phyloP scores from a whole-genome alignment of 1,140 invertebrate species.

The Euura lappo region DNA sequence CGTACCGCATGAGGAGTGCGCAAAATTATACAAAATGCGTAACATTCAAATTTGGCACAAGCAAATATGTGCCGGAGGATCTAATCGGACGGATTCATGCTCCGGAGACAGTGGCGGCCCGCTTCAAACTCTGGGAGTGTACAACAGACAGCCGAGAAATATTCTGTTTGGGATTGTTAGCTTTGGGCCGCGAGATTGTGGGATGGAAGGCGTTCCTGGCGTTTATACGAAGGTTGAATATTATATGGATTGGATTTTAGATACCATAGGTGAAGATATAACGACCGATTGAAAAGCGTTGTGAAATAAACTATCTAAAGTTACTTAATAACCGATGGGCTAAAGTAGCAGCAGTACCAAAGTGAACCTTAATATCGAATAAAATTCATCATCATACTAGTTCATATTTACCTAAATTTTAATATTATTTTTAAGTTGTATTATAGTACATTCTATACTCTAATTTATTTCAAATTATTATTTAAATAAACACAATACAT shows the following conservation, averaged over 20 bases:
- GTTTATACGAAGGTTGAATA: conserved; percentile 67
- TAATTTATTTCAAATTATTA: no score
- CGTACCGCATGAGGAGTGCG: conserved; percentile 51
- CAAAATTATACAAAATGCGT: conserved; percentile 43
- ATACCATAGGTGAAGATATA: conserved; percentile 19
- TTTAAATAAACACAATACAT: no score
- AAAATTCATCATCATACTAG: no score
- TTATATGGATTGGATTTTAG: conserved; percentile 64
- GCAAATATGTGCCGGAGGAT: conserved; percentile 65
- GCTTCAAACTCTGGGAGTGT: conserved; percentile 28
- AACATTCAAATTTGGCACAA: conserved; percentile 35
- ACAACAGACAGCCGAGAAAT: conserved; percentile 16
- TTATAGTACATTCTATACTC: no score
- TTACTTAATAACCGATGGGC: no score
- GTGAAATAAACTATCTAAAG: no score
- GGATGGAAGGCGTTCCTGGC: conserved; percentile 61
- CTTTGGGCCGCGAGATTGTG: conserved; percentile 66
- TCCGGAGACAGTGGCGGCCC: conserved; percentile 55
- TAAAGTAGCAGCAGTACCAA: no score
- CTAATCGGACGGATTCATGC: conserved; percentile 48
- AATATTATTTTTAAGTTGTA: no score
- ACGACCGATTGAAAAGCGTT: no score
- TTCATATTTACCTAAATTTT: no score
- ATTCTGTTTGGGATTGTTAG: conserved; percentile 64
- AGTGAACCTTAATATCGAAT: no score